Base-by-base conservation (phyloP, 2,113 vertebrate species). In the Eulemur macaco region DNA sequence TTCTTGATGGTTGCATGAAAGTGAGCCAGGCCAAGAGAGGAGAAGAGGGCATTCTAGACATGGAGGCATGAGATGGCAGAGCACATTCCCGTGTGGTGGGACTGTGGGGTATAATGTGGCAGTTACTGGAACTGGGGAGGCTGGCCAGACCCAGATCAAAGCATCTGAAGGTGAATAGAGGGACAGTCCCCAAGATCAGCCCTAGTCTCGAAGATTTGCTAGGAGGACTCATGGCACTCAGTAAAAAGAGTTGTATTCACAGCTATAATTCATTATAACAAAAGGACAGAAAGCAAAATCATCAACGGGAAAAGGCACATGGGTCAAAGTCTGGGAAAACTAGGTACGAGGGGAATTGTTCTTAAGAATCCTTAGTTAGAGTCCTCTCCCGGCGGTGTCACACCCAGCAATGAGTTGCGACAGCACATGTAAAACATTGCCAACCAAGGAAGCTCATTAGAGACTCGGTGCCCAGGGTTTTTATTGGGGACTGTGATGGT, bases 21-120 rank as follows among this genome's bases (percentile, higher is more conserved):
- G 50, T 91, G 68, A 73, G 56, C 71, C 15, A 29, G 11, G 31
- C n/a, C 34, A n/a, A 54, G 29, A 60, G 17, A 50, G 42, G 37
- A 76, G 29, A 73, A 69, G 50, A 60, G 21, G 74, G 27, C 68
- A 11, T 37, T 71, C 31, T 34, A 2, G 27, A 58, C 23, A 15
- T 7, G 34, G 54, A 92, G 56, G n/a, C n/a, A 31, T 17, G 60
- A 84, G 50, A 37, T 1, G 23, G 3, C 9, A 23, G 5, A 21
- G 58, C 71, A 2, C 9, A 45, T 20, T n/a, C 42, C 21, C 5
- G 9, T 31, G 21, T 17, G 0, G n/a, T 8, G 8, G 9, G n/a
- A 14, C 23, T 27, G 25, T 1, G 14, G n/a, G 1, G 34, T 14
- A 6, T 4, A 69, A 1, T 1, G 64, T 64, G 73, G 29, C 58